Conservation (phyloP, 2,888 invertebrate genomes). For the Lochmaea capreae region DNA sequence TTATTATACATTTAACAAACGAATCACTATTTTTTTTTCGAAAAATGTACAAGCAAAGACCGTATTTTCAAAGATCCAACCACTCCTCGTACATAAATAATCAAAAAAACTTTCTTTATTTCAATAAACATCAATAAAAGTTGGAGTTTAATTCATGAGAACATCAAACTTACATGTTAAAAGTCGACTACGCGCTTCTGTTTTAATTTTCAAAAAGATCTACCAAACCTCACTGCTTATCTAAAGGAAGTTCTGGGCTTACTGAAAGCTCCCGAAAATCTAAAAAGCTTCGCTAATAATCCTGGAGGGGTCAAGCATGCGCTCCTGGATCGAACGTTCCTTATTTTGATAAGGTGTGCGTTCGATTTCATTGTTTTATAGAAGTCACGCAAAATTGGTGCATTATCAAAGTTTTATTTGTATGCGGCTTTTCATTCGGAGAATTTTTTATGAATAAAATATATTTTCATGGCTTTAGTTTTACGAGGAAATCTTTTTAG, state of each 20-base stretch:
- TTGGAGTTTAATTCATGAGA: conserved; percentile 25
- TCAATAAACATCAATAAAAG: not conserved
- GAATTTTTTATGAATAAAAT: not conserved
- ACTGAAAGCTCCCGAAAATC: conserved; percentile 39
- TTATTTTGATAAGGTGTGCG: conserved; percentile 22
- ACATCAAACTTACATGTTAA: conserved; percentile 31
- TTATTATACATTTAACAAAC: too few species aligned
- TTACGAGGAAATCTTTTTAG: too few species aligned
- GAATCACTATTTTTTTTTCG: too few species aligned
- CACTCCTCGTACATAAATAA: not conserved
- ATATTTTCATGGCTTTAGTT: not conserved
- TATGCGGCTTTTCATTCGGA: not conserved
- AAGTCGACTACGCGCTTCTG: conserved; percentile 20
- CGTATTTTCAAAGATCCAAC: not conserved
- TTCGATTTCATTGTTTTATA: conserved; percentile 28
- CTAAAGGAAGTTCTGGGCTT: conserved; percentile 28
- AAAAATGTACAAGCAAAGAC: too few species aligned
- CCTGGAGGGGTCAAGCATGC: conserved; percentile 36
- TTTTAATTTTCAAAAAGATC: conserved; percentile 4
- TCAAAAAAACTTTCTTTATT: not conserved
- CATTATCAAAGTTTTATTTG: not conserved
- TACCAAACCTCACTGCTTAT: conserved; percentile 21
- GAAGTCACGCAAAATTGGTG: conserved; percentile 9
- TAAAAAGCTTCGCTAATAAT: conserved; percentile 33
- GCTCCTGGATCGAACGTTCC: conserved; percentile 18